Conservation (phyloP, 2,113 vertebrate genomes). For the Vulpes lagopus region DNA sequence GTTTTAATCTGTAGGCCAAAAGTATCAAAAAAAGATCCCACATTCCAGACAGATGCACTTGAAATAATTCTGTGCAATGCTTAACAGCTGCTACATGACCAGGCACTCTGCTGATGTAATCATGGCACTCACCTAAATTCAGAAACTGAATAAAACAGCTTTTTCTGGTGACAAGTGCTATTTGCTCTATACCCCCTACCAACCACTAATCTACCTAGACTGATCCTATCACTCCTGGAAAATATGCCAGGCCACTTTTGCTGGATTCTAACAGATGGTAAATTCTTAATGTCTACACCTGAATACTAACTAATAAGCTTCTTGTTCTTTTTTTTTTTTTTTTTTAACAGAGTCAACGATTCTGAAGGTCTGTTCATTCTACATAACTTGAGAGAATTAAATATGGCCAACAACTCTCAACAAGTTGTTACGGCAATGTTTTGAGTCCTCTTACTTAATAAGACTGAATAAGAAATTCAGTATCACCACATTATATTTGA, state of each 20-base stretch:
- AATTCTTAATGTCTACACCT: not conserved
- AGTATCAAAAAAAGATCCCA: not conserved
- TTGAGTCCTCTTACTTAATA: not conserved
- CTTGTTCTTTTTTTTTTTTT: not conserved
- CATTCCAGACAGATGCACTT: not conserved
- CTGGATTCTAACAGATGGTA: not conserved
- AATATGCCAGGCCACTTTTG: not conserved
- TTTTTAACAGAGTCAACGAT: constrained; percentile 28
- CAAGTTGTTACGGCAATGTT: not conserved
- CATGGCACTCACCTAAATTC: not conserved
- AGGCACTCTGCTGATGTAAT: not conserved
- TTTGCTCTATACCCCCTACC: not conserved
- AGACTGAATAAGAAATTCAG: not conserved
- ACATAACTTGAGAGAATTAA: constrained; percentile 5
- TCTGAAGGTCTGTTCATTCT: not conserved
- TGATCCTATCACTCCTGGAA: not conserved
- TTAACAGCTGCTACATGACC: not conserved
- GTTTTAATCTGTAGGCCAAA: not conserved
- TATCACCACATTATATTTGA: not conserved
- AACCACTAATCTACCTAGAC: not conserved
- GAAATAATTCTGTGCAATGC: not conserved
- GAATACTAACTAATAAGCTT: not conserved
- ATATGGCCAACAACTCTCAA: not conserved
- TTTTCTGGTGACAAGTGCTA: not conserved
- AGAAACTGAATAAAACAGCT: not conserved